A percentile compares a stretch with the other conserved stretches of the same genome.
Conservation (phyloP, 2,113 vertebrate species). For the Pelusios castaneus region DNA sequence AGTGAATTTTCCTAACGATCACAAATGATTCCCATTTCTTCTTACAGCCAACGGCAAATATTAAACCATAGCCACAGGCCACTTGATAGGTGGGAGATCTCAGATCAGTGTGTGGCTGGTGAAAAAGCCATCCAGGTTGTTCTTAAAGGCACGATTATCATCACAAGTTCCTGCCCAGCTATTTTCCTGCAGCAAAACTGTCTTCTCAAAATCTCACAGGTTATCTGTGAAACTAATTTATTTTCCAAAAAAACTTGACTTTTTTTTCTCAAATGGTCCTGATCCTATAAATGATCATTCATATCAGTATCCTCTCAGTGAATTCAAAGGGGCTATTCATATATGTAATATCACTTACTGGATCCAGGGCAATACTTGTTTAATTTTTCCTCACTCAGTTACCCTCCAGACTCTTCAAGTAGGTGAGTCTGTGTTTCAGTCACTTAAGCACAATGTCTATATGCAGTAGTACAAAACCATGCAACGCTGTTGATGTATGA, state of each 20-base stretch:
- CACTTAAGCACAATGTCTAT: constrained; percentile 41
- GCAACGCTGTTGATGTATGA: neutral
- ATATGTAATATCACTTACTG: neutral
- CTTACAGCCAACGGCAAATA: neutral
- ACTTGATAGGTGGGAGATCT: neutral
- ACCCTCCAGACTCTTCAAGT: neutral
- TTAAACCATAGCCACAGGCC: neutral
- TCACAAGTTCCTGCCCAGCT: neutral
- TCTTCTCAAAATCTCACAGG: neutral
- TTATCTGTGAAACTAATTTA: neutral
- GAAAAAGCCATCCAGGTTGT: neutral
- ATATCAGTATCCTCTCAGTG: neutral
- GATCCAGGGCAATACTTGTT: neutral
- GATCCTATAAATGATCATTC: neutral
- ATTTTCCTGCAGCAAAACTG: neutral
- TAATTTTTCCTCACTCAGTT: neutral
- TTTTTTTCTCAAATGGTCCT: neutral
- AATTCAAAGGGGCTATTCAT: neutral
- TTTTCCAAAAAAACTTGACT: neutral
- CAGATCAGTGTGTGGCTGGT: neutral
- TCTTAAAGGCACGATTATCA: neutral
- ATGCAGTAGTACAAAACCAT: constrained; percentile 18
- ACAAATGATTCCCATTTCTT: accelerated
- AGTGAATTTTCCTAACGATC: neutral
- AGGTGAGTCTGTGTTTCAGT: constrained; percentile 1